Evolutionary conservation across 2,888 invertebrate species (phyloP).

Genomic region (Prosopocoilus inquinatus): DNA sequence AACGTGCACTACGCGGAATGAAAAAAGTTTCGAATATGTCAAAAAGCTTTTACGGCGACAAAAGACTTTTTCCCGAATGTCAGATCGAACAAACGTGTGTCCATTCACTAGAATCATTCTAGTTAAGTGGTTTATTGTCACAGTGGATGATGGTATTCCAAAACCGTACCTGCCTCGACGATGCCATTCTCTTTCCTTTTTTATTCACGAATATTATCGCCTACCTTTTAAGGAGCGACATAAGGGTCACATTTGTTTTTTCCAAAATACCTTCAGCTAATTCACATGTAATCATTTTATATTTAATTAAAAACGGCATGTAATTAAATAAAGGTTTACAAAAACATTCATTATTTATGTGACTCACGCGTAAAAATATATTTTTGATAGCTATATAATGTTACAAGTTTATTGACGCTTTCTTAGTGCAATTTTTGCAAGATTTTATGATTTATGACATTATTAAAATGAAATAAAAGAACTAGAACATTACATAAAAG

Average conservation of each 20-base stretch:
- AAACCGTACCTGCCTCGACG: slow-evolving; percentile 24
- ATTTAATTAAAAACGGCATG: too few species aligned
- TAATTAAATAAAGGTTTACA: too few species aligned
- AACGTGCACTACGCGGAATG: slow-evolving; percentile 38
- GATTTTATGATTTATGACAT: too few species aligned
- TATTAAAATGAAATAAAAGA: too few species aligned
- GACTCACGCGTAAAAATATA: too few species aligned
- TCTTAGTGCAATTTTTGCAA: too few species aligned
- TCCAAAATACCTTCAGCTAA: neutral
- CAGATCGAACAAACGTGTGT: slow-evolving; percentile 46
- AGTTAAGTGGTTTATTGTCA: slow-evolving; percentile 53
- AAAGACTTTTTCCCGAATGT: slow-evolving; percentile 48
- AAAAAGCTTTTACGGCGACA: slow-evolving; percentile 54
- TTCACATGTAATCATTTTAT: too few species aligned
- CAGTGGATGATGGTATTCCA: slow-evolving; percentile 24
- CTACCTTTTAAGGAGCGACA: neutral
- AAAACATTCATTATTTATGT: too few species aligned
- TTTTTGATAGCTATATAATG: too few species aligned
- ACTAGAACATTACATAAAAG: too few species aligned
- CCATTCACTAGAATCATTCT: slow-evolving; percentile 49
- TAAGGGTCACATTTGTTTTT: neutral
- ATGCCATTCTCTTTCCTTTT: slow-evolving; percentile 17
- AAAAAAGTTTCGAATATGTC: slow-evolving; percentile 49
- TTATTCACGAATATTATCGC: slow-evolving; percentile 1
- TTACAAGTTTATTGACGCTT: too few species aligned